Evolutionary conservation across 2,113 vertebrate species (phyloP).

Genomic region (Cichladusa arquata): DNA sequence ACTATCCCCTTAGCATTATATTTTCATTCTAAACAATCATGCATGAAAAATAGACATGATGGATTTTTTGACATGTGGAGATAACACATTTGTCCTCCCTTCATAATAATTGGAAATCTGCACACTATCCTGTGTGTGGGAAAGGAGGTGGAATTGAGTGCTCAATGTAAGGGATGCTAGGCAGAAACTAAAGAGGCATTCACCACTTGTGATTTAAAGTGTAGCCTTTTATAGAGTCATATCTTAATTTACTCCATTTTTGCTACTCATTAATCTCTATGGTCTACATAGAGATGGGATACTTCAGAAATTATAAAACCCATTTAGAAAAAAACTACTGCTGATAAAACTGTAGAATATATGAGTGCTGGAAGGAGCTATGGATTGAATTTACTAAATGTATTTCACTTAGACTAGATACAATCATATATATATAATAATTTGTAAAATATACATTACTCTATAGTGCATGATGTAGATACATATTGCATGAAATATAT

Average conservation of each 20-base stretch:
- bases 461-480: neutral
- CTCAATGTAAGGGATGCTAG: neutral
- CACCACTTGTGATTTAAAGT: neutral
- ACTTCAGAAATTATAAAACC: neutral
- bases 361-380: neutral
- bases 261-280: neutral
- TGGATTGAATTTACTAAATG: neutral
- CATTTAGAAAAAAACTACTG: neutral
- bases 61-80: neutral
- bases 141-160: neutral
- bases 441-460: neutral
- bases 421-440: neutral
- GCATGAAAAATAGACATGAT: neutral
- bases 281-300: neutral
- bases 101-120: neutral
- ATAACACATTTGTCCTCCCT: neutral
- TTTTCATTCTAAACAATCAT: neutral
- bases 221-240: neutral
- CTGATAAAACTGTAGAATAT: neutral
- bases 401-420: neutral
- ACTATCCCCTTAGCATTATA: neutral
- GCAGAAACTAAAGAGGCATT: neutral
- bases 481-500: neutral
- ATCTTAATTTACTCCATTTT: neutral
- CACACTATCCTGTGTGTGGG: neutral